Percentiles rank a stretch among this genome's conserved stretches.
Conservation (phyloP, 2,113 vertebrate species). For the Eretmochelys imbricata region DNA sequence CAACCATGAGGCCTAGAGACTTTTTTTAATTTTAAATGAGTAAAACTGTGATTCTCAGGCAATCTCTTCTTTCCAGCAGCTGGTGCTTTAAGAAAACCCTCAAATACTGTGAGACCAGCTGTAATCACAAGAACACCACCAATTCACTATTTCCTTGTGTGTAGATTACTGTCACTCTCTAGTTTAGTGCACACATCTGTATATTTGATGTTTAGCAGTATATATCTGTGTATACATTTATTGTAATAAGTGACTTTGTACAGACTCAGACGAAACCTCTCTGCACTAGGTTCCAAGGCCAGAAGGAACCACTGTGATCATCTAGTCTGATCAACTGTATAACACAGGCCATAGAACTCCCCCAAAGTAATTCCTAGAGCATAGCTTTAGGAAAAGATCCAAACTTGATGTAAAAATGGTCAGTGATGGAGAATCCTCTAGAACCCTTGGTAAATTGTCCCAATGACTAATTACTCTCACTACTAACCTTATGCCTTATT, state of each 20-base stretch:
- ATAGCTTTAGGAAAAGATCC: neutral
- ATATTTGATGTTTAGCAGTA: neutral
- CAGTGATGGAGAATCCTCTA: neutral
- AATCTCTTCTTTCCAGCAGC: neutral
- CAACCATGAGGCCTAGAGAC: neutral
- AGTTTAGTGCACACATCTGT: neutral
- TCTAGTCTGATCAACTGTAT: neutral
- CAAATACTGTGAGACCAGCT: neutral
- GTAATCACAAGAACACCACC: neutral
- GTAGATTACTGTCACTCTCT: neutral
- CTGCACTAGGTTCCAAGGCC: neutral
- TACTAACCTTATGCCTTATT: neutral
- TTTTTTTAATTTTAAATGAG: neutral
- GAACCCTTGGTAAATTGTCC: neutral
- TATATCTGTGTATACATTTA: neutral
- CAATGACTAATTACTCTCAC: no score
- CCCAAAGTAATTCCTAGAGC: neutral
- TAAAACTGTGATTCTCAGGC: neutral
- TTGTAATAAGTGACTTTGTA: neutral
- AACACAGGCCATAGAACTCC: neutral
- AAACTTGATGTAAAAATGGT: no score
- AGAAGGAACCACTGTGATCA: neutral
- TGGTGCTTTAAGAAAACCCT: neutral
- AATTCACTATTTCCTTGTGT: neutral
- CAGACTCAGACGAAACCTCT: neutral